phyloP scores from a whole-genome alignment of 2,888 invertebrate genomes.

The Diarsia mendica region DNA sequence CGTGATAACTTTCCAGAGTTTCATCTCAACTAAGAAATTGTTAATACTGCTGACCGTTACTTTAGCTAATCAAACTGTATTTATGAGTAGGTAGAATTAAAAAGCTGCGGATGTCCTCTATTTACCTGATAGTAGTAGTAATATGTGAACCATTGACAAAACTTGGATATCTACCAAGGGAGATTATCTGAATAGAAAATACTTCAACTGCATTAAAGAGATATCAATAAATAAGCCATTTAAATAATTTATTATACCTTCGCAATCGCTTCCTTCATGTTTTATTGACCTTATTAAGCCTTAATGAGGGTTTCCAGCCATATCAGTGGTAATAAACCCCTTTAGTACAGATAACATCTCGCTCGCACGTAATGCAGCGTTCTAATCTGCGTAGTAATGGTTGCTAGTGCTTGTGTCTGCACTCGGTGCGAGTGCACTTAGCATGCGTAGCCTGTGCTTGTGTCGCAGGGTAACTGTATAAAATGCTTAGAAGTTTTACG shows the following conservation, averaged over 20 bases:
- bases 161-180: background rate
- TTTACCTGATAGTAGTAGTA: background rate
- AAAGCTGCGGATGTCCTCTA: background rate
- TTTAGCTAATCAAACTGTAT: constrained; percentile 1
- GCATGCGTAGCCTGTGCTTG: constrained; percentile 11
- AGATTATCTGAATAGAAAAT: background rate
- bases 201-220: background rate
- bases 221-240: background rate
- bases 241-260: background rate
- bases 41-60: background rate
- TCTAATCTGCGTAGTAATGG: constrained; percentile 29
- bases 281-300: constrained; percentile 6
- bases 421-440: constrained; percentile 16
- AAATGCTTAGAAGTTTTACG: background rate
- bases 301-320: constrained; percentile 1
- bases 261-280: background rate
- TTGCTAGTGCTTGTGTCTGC: background rate
- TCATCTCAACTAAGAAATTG: too few species aligned
- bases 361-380: background rate
- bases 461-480: background rate
- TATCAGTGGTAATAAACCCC: constrained; percentile 1
- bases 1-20: background rate
- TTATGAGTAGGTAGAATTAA: background rate
- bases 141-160: background rate
- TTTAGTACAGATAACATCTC: background rate